These are phyloP conservation scores for Lichenostomus cassidix DNA, from an alignment of 2,113 vertebrate species.

Conservation along the genomic window DNA sequence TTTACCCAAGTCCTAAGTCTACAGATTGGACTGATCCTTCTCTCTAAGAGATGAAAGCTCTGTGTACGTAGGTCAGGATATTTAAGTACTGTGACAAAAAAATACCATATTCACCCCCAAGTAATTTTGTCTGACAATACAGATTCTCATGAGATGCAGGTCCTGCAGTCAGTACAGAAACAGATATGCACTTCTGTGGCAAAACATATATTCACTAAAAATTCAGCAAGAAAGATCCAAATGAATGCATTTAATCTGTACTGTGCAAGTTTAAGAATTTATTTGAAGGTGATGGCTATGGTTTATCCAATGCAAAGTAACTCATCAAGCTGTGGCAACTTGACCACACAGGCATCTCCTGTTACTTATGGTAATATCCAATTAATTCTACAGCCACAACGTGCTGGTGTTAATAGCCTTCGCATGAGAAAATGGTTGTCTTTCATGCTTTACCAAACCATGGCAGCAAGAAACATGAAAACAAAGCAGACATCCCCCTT, in stretches of 20 bases:
- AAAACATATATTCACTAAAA: background rate
- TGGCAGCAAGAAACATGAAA: background rate
- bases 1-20: constrained; percentile 1
- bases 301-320: background rate
- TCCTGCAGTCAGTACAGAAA: background rate
- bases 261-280: background rate
- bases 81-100: background rate
- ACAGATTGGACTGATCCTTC: background rate
- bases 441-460: background rate
- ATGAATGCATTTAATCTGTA: background rate
- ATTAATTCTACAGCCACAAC: background rate
- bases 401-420: background rate
- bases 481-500: background rate
- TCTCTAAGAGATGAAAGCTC: background rate
- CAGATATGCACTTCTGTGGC: background rate
- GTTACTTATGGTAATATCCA: background rate
- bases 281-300: background rate
- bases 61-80: background rate
- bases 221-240: background rate
- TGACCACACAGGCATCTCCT: background rate
- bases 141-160: background rate
- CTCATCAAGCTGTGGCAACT: background rate
- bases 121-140: background rate
- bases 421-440: background rate
- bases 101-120: background rate